phyloP scores from a whole-genome alignment of 2,113 vertebrate genomes.

The Progne subis region DNA sequence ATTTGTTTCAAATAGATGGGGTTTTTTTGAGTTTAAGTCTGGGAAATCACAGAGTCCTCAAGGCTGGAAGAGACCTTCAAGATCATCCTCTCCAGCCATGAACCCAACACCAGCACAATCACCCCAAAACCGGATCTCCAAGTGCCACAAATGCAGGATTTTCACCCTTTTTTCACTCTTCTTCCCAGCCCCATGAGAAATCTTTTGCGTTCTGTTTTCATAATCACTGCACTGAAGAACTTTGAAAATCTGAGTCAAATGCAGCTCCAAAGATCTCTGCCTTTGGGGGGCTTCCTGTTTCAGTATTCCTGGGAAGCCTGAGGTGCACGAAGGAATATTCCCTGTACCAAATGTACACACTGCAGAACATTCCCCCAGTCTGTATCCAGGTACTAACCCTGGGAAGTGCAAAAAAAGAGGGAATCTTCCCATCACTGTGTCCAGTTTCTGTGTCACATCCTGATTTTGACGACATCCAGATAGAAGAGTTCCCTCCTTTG shows the following conservation, averaged over 20 bases:
- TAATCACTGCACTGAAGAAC: neutral
- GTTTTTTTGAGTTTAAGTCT: neutral
- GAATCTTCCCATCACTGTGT: neutral
- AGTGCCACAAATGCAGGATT: neutral
- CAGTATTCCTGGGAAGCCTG: neutral
- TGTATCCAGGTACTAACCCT: no score
- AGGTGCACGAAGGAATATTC: neutral
- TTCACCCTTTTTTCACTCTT: neutral
- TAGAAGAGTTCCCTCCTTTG: neutral
- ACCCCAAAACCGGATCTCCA: neutral
- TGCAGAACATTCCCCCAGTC: neutral
- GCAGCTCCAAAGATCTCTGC: neutral
- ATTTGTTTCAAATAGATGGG: neutral
- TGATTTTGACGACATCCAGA: neutral
- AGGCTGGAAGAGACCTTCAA: neutral
- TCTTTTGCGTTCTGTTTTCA: neutral
- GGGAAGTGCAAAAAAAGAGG: neutral
- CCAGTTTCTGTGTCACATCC: neutral
- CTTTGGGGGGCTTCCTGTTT: neutral
- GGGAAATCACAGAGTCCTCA: neutral
- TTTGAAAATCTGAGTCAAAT: neutral
- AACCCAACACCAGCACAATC: neutral
- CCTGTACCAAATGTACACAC: neutral
- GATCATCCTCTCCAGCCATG: neutral
- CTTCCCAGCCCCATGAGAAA: neutral